phyloP scores from a whole-genome alignment of 2,113 vertebrate genomes.

The Crotalus helleri region DNA sequence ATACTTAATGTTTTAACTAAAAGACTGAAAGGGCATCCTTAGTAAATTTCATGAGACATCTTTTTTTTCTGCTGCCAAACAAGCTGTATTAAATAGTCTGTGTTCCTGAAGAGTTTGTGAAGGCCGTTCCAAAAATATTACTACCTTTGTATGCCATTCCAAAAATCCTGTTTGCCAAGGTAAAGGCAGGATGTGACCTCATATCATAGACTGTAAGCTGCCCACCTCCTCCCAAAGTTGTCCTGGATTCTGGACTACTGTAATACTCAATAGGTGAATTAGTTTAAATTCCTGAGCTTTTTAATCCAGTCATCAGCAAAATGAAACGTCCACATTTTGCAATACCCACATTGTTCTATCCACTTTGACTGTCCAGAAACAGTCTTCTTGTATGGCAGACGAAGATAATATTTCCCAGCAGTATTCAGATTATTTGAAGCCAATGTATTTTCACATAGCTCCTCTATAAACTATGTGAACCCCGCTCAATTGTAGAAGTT shows the following conservation, averaged over 20 bases:
- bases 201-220: background rate
- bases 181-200: background rate
- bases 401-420: background rate
- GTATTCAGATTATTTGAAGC: background rate
- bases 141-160: background rate
- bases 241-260: background rate
- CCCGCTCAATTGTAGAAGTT: background rate
- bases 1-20: background rate
- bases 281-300: background rate
- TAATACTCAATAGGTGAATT: background rate
- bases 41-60: background rate
- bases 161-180: background rate
- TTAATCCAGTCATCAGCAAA: background rate
- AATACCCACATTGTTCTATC: background rate
- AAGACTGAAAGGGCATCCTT: background rate
- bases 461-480: background rate
- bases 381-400: background rate
- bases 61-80: background rate
- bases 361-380: background rate
- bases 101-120: background rate
- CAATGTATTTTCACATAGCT: background rate
- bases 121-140: background rate
- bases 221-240: background rate
- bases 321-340: background rate
- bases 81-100: background rate